Percentiles rank a stretch among this genome's conserved stretches.
Evolutionary conservation across 2,888 invertebrate species (phyloP).

Genomic region (Chironomus tentans): DNA sequence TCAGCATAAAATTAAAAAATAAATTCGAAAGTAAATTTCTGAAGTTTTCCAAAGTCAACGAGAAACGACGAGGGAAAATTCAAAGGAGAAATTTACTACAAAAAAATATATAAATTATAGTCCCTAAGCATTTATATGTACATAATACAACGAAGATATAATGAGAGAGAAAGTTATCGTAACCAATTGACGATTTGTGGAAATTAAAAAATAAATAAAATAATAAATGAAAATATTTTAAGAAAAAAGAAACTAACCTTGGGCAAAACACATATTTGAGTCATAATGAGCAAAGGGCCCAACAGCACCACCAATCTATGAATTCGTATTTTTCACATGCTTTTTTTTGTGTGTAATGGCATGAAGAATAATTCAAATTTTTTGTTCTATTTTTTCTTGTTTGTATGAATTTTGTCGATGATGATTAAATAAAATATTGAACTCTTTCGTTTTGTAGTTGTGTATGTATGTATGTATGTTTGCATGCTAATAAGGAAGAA

Average conservation of each 20-base stretch:
- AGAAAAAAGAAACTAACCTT: constrained; percentile 28
- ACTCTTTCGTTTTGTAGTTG: neutral
- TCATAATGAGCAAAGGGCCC: neutral
- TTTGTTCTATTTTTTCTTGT: neutral
- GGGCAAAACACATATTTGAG: neutral
- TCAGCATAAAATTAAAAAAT: neutral
- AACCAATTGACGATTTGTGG: neutral
- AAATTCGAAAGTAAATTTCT: neutral
- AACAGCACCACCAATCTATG: neutral
- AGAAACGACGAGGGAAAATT: neutral
- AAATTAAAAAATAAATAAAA: neutral
- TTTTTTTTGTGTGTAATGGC: neutral
- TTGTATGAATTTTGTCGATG: neutral
- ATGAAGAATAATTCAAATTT: neutral
- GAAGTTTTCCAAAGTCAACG: neutral
- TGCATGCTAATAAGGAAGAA: neutral
- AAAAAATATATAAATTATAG: neutral
- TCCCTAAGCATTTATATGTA: neutral
- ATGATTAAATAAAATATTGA: neutral
- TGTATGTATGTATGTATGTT: no score
- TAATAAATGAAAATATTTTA: neutral
- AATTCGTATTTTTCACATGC: neutral
- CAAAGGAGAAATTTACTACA: no score
- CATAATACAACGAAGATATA: neutral
- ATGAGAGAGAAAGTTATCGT: neutral